A percentile compares a stretch with the other conserved stretches of the same genome.
These are phyloP conservation scores for Acanthurus lineatus DNA, from an alignment of 2,797 vertebrate species.

Conservation along the genomic window DNA sequence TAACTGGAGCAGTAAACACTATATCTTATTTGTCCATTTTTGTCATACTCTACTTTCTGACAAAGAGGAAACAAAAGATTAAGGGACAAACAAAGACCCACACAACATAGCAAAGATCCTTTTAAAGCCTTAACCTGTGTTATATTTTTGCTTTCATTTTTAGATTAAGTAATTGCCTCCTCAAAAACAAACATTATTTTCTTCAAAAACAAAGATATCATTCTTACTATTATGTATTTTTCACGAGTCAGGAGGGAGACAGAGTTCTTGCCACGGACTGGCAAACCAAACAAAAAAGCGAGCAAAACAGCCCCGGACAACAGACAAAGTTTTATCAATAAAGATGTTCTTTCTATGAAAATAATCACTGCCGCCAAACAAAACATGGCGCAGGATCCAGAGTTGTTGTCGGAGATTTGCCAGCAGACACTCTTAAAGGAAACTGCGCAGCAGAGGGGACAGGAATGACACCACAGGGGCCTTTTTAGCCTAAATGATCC, in stretches of 20 bases:
- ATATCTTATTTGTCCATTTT: background rate
- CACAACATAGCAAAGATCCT: conserved; percentile 26
- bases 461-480: conserved; percentile 54
- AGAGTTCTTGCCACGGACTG: conserved; percentile 71
- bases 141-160: conserved; percentile 11
- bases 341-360: conserved; percentile 85
- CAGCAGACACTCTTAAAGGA: conserved; percentile 70
- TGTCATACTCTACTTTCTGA: background rate
- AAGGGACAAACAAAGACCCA: conserved; percentile 8
- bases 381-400: conserved; percentile 75
- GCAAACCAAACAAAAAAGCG: conserved; percentile 77
- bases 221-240: conserved; percentile 60
- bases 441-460: conserved; percentile 58
- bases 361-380: conserved; percentile 76
- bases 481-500: conserved; percentile 22
- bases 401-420: conserved; percentile 66
- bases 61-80: background rate
- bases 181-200: conserved; percentile 44
- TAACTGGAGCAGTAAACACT: background rate
- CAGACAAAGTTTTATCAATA: conserved; percentile 83
- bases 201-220: conserved; percentile 56
- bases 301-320: conserved; percentile 77
- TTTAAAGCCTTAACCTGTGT: conserved; percentile 37
- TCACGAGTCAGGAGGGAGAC: conserved; percentile 65
- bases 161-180: conserved; percentile 29